Base-by-base conservation (phyloP, 2,113 vertebrate genomes). In the Corythornis madagascariensis region DNA sequence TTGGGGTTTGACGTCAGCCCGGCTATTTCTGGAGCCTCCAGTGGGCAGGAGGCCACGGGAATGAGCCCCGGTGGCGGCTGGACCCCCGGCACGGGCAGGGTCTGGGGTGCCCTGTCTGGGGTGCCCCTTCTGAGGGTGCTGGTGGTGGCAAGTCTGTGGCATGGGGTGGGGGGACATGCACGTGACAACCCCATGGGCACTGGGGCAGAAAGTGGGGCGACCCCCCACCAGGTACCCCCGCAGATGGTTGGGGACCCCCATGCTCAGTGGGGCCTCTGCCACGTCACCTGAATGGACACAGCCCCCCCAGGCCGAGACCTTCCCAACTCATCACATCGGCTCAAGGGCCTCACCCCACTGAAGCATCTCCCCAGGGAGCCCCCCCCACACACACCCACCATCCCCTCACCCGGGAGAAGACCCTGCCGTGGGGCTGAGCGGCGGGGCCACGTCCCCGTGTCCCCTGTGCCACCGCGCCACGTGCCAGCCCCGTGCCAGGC, bases 1-100 rank as follows among this genome's bases (percentile, higher is more conserved):
- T 63, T 59, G 84, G 79, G 86, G 38, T 56, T 70, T 94, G 80
- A 93, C 94, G 91, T 94, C 93, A 96, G 93, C 88, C 56, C 42
- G 15, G 91, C 76, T 96, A 96, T 96, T 96, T 78, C 77, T 88
- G 93, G 86, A 71, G 71, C 76, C 35, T 43, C 88, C 85, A 28
- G 66, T 65, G 75, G 89, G 47, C 57, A 56, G 52, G 71, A 92
- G 86, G 83, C 91, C 93, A 84, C 84, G 42, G 79, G 91, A 79
- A 80, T 35, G 43, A 74, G 66, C 79, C 61, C 67, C 21, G 28
- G 38, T 3, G 21, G 47, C 63, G 26, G 52, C 67, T 15, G 45
- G 77, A 77, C 55, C 63, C 71, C 83, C 38, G n/a, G 53, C 28
- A 56, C 31, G 29, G 29, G 29, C 55, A 56, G 55, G 55, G 29